Evolutionary conservation across 2,888 invertebrate species (phyloP), one percentile per base, ranked within the genome.

Genomic region (Deladenus siricidicola): DNA sequence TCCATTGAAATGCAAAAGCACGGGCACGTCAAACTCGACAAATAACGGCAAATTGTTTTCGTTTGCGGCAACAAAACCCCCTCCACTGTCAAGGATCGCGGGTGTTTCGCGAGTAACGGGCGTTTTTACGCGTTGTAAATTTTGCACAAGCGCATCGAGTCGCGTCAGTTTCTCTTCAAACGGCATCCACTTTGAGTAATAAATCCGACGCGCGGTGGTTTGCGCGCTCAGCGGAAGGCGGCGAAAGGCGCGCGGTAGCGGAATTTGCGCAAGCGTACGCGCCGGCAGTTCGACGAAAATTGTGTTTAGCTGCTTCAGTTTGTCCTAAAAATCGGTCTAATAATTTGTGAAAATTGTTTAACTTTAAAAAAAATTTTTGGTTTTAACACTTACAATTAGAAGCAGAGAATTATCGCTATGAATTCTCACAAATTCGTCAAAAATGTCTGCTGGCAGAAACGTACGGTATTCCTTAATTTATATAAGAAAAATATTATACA

Each of bases 11-110:
- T 70, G 68, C 19, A 67, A 45, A 4, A 70, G 56, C 10, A 67
- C 70, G 1, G 70, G 49, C 19, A 70, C 65, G n/a, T 67, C 59
- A 49, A 70, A 67, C 23, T 70, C 70, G 14, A 67, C 48, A 17
- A 68, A 47, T 39, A 49, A 55, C 26, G 70, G 70, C 26, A 67
- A 30, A n/a, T 69, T 64, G 17, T 19, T 29, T 14, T 53, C 49
- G 24, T 24, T 26, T 14, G 24, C 50, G 26, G 26, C 14, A 10
- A 6, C 19, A 19, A 43, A 43, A 6, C 39, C 39, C 39, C 14
- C 14, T 34, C 8, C 6, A 34, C 39, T 34, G 24, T 14, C 17
- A 42, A 4, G 19, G 19, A 4, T 24, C 29, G 23, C 17, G 21
- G 42, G 6, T 28, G 1, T 21, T 14, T 17, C 30, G 69, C 30